Conservation (phyloP, 2,888 invertebrate species). For the Caenorhabditis sulstoni region DNA sequence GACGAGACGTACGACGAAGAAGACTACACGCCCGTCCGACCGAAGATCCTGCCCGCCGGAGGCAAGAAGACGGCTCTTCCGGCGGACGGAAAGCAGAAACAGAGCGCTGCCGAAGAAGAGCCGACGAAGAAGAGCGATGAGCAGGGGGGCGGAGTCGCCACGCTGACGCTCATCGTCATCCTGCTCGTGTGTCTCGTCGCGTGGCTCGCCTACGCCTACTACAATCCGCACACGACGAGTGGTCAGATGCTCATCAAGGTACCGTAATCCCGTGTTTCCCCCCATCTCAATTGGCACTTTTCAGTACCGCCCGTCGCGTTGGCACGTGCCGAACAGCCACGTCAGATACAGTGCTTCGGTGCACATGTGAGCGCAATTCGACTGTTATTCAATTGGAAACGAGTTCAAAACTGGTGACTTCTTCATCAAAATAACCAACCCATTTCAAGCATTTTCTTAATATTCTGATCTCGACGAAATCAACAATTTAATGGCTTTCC, state of each 20-base stretch:
- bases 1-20: constrained; percentile 64
- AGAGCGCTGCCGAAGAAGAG: neutral
- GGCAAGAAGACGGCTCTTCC: neutral
- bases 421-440: constrained; percentile 5
- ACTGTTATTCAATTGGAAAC: neutral
- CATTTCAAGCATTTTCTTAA: neutral
- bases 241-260: constrained; percentile 97
- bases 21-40: constrained; percentile 19
- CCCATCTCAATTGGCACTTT: constrained; percentile 46
- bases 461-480: neutral
- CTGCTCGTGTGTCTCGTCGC: constrained; percentile 86
- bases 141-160: constrained; percentile 82
- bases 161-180: constrained; percentile 84
- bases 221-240: constrained; percentile 94
- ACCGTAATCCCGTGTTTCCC: neutral
- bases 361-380: constrained; percentile 68
- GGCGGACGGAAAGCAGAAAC: constrained; percentile 3
- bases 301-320: constrained; percentile 80
- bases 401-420: constrained; percentile 39
- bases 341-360: constrained; percentile 79
- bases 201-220: constrained; percentile 95
- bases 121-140: constrained; percentile 77
- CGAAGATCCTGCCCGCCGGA: constrained; percentile 1
- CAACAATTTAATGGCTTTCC: neutral
- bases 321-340: constrained; percentile 79